Evolutionary conservation across 1,140 invertebrate species (phyloP), one percentile per base, ranked within the genome.

Genomic region (Pectinophora gossypiella): DNA sequence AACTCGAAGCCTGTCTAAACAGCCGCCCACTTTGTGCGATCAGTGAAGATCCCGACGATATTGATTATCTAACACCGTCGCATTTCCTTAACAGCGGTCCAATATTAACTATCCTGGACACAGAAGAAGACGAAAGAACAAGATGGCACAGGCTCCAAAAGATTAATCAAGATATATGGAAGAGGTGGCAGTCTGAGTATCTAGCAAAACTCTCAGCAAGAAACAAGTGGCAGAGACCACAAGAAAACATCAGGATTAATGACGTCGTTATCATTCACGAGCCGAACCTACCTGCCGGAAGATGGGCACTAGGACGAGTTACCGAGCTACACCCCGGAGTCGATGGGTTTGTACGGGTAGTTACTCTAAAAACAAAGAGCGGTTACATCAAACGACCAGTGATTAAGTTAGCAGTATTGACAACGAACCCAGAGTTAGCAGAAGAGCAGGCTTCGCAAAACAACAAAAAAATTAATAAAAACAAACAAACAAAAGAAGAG

Each of bases 261-360:
- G 53, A 56, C 21, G 22, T 60, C 10, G 77, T 80, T 18, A 15
- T 84, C 3, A 42, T 83, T 1, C 59, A 70, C 22, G 64, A 80
- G 21, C 60, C 68, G 12, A 65, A 66, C 50, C n/a, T 59, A n/a
- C 65, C 72, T 9, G 67, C 64, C 15, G 38, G 61, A 27, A 59
- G 61, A 21, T 85, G 83, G 79, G 43, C 47, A 3, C 18, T 84
- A 16, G 79, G 59, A 13, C 38, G 68, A n/a, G 61, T 83, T 1
- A 43, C 57, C 16, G 53, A 73, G 47, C 45, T 68, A n/a, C 56
- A 66, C 47, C 64, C 63, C 9, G 74, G 76, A 10, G 18, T 32
- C 12, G 80, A 85, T 48, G 66, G 66, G 4, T 38, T 66, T 19
- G 67, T 80, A 2, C 42, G 79, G 53, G 64, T 67, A 19, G 76